A percentile compares a stretch with the other conserved stretches of the same genome.
Evolutionary conservation across 2,888 invertebrate genomes (phyloP).

Genomic region (Ligdia adustata): DNA sequence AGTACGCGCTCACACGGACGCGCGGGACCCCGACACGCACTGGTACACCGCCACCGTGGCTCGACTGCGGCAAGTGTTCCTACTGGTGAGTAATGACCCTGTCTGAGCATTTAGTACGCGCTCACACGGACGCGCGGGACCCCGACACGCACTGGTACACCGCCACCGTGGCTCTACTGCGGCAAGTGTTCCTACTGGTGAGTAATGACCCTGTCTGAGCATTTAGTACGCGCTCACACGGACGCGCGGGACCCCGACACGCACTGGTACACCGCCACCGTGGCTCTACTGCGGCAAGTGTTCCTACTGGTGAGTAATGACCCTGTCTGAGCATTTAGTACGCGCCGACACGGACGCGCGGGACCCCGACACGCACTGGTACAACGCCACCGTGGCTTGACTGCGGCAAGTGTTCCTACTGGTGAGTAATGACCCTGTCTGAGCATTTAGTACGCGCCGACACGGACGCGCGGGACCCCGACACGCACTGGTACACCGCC

Average conservation of each 20-base stretch:
- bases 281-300: conserved; percentile 96
- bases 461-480: conserved; percentile 95
- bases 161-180: conserved; percentile 96
- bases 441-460: conserved; percentile 97
- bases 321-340: conserved; percentile 97
- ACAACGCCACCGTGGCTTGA: conserved; percentile 96
- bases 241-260: conserved; percentile 97
- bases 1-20: conserved; percentile 96
- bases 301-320: conserved; percentile 96
- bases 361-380: conserved; percentile 97
- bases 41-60: conserved; percentile 99
- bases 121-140: conserved; percentile 96
- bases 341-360: conserved; percentile 96
- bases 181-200: conserved; percentile 97
- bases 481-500: conserved; percentile 98
- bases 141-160: conserved; percentile 98
- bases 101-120: conserved; percentile 96
- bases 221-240: conserved; percentile 96
- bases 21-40: conserved; percentile 95
- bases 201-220: conserved; percentile 97
- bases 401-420: conserved; percentile 97
- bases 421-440: conserved; percentile 96
- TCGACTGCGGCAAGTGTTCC: conserved; percentile 96
- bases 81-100: conserved; percentile 96
- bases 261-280: conserved; percentile 98